Conservation (phyloP, 2,797 vertebrate genomes). For the Chaenodraco wilsoni region DNA sequence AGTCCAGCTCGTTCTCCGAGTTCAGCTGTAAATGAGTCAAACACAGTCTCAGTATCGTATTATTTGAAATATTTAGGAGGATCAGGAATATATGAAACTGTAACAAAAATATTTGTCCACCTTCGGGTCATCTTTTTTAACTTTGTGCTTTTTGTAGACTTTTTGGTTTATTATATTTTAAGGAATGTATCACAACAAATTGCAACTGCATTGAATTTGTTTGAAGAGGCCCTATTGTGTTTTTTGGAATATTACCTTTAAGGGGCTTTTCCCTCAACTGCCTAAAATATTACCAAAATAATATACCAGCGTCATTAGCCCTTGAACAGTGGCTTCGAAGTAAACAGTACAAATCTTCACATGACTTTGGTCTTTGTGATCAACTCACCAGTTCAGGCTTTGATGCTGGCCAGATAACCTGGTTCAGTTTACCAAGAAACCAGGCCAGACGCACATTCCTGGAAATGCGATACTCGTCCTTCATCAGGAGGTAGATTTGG, state of each 20-base stretch:
- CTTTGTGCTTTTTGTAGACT: background rate
- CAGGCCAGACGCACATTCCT: constrained; percentile 9
- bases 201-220: background rate
- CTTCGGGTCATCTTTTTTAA: background rate
- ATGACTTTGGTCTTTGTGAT: background rate
- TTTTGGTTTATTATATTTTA: background rate
- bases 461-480: constrained; percentile 1
- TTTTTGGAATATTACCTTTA: too few relatives aligned
- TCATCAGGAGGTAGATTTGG: constrained; percentile 15
- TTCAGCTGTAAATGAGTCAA: constrained; percentile 76
- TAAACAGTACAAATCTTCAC: background rate
- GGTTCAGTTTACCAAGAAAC: constrained; percentile 17
- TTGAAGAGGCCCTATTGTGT: too few relatives aligned
- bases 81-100: background rate
- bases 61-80: background rate
- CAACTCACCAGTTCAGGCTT: constrained; percentile 9
- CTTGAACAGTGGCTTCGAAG: background rate
- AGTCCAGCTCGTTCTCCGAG: constrained; percentile 91
- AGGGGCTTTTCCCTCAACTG: too few relatives aligned
- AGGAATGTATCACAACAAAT: background rate
- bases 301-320: background rate
- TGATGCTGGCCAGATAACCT: constrained; percentile 16
- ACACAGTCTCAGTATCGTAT: background rate
- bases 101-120: background rate
- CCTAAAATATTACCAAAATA: too few relatives aligned